These are phyloP conservation scores for Bombus impatiens DNA, from an alignment of 1,140 invertebrate genomes.

Conservation along the genomic window DNA sequence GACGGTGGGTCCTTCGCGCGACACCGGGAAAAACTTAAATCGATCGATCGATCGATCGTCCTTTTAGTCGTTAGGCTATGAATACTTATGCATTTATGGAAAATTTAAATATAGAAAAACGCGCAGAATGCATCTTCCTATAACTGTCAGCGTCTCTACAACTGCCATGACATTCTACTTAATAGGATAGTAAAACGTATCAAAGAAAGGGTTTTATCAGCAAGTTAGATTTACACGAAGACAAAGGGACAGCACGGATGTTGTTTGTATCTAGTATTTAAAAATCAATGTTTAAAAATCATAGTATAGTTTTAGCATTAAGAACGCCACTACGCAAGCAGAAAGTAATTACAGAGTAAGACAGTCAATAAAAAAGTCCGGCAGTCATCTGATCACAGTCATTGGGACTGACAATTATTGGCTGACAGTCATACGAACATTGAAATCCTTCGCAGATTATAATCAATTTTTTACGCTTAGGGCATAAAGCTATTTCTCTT, in stretches of 20 bases:
- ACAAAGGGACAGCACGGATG: not conserved
- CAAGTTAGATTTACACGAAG: not conserved
- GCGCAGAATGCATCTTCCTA: not conserved
- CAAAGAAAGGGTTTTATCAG: not conserved
- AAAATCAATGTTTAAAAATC: not conserved
- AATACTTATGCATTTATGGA: not conserved
- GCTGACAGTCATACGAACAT: too few relatives aligned
- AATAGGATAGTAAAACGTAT: not conserved
- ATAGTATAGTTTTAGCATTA: too few relatives aligned
- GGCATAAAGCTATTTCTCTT: not conserved
- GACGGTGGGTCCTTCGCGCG: slow-evolving; percentile 61
- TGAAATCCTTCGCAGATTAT: not conserved
- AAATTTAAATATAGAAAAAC: not conserved
- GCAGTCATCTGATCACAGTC: not conserved
- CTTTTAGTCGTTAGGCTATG: not conserved
- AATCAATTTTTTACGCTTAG: too few relatives aligned
- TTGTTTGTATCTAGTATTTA: not conserved
- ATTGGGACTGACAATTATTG: not conserved
- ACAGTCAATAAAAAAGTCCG: not conserved
- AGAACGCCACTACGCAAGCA: not conserved
- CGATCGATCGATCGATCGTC: not conserved
- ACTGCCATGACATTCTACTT: too few relatives aligned
- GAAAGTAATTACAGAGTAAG: not conserved
- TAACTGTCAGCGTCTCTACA: too few relatives aligned
- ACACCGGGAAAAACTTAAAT: slow-evolving; percentile 31